Evolutionary conservation across 1,140 invertebrate species (phyloP), one percentile per base, ranked within the genome.

Genomic region (Bombus pyrosoma): DNA sequence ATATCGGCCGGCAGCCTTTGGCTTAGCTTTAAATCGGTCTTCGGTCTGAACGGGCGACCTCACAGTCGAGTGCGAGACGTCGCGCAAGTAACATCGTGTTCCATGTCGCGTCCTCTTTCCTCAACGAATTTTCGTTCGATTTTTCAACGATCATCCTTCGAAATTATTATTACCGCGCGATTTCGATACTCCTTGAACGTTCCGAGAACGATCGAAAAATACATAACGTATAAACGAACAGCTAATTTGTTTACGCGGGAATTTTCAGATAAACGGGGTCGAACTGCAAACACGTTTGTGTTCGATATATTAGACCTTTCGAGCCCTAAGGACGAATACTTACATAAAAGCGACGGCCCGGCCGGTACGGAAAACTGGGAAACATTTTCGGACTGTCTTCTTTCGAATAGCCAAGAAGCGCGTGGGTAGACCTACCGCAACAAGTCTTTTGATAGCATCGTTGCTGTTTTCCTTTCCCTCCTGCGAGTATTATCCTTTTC

Each of bases 21-120:
- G 69, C 25, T 25, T 32, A 43, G 59, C 59, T 75, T 85, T 75
- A 85, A 75, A 81, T 85, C 85, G 74, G 64, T 77, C 34, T 66
- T 86, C 73, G 43, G 59, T n/a, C 69, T 77, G 74, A 57, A 62
- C 72, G 75, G 68, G 47, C 59, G 64, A 66, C 41, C 62, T 53
- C 69, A 78, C 89, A 90, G 89, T 90, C 78, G 71, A 82, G 73
- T 78, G 89, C 85, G 85, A 85, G 81, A 82, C 89, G 69, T 39
- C 68, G 86, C 43, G 57, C 69, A 76, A 77, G 87, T 6, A 80
- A 53, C 75, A 68, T 88, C 75, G 25, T 18, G 73, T 64, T 57
- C 22, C 13, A 8, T 37, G n/a, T 6, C 32, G 34, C 74, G 43
- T 66, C 47, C 43, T 32, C 32, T 47, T 69, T 1, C 37, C n/a